These are phyloP conservation scores for Chloropsis hardwickii DNA, from an alignment of 2,113 vertebrate species.

Conservation along the genomic window DNA sequence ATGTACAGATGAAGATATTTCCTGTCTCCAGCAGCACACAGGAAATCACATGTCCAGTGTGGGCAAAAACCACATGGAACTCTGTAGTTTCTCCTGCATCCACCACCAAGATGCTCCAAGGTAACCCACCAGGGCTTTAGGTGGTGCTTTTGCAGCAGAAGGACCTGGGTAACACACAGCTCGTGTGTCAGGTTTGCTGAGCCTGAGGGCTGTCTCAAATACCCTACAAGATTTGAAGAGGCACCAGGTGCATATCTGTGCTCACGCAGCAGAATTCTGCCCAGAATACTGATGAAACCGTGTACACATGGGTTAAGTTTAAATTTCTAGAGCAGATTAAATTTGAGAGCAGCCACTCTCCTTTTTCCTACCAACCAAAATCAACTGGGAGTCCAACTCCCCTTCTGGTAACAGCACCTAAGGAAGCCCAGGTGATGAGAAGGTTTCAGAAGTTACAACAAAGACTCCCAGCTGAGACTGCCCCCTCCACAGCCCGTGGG, in stretches of 20 bases:
- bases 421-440: background rate
- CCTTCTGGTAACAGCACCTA: background rate
- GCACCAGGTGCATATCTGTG: fast-evolving
- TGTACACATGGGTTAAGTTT: background rate
- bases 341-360: background rate
- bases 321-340: background rate
- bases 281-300: background rate
- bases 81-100: background rate
- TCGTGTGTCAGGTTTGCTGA: background rate
- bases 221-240: background rate
- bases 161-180: background rate
- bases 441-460: background rate
- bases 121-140: background rate
- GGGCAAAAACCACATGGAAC: background rate
- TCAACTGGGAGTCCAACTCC: background rate
- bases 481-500: background rate
- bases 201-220: fast-evolving
- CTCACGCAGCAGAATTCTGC: background rate
- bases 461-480: background rate
- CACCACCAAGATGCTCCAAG: fast-evolving
- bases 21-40: background rate
- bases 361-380: background rate
- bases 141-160: background rate
- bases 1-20: background rate
- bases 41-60: background rate